phyloP scores from a whole-genome alignment of 1,140 invertebrate species.

The Metopolophium dirhodum region DNA sequence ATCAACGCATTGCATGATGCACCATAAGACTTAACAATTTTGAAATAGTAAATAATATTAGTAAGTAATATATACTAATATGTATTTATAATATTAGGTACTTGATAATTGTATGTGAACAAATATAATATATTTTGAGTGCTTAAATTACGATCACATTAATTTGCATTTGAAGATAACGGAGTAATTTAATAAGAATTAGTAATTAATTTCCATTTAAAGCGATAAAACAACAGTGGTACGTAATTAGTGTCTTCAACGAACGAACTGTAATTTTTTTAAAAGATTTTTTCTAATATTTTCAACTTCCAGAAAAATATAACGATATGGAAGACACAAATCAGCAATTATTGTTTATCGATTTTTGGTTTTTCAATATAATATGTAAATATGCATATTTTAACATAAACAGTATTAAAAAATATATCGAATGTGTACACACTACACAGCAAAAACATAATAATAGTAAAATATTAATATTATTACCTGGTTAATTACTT shows the following conservation, averaged over 20 bases:
- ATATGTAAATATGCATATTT: background rate
- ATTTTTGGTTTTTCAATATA: background rate
- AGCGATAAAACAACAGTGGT: slow-evolving; percentile 2
- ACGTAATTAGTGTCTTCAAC: background rate
- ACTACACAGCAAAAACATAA: background rate
- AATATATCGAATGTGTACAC: background rate
- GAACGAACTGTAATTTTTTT: background rate
- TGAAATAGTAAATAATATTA: background rate
- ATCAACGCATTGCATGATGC: background rate
- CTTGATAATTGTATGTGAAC: background rate
- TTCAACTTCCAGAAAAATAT: background rate
- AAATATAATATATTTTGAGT: background rate
- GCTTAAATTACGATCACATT: background rate
- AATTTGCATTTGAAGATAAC: background rate
- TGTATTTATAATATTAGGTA: background rate
- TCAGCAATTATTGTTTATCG: background rate
- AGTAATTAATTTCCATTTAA: background rate
- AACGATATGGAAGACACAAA: background rate
- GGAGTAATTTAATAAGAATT: background rate
- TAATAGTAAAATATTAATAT: background rate
- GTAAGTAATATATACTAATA: background rate
- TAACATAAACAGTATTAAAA: background rate
- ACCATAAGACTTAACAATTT: background rate
- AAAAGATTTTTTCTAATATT: background rate
- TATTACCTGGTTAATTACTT: no score